Base-by-base conservation (phyloP, 2,888 invertebrate species). In the Polyommatus iphigenia region DNA sequence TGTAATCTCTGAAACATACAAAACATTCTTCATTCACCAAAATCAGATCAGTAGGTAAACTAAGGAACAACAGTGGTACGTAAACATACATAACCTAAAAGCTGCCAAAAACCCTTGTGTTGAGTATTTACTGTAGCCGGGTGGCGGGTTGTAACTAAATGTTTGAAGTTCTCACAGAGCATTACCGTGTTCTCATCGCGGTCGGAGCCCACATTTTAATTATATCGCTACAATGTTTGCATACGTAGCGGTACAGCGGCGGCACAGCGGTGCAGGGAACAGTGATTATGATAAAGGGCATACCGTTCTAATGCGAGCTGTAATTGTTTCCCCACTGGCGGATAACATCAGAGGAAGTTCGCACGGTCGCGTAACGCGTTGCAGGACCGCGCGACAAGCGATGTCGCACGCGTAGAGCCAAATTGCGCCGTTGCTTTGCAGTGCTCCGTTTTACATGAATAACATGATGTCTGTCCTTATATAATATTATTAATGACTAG, bases 291-390 rank as follows among this genome's bases (percentile, higher is more conserved):
- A 67, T 67, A 67, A 67, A 67, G 67, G 67, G 67, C 67, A 67
- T 32, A 67, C 67, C 67, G 67, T 67, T 67, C 67, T 67, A 67
- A 67, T 67, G 67, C 67, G 29, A 67, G 67, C 67, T 67, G 67
- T 67, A 67, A 67, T 67, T 67, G 67, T 67, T 67, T 67, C 67
- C 67, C 67, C 67, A 5, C 67, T 29, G 67, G 29, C 67, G 67
- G 67, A 67, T 67, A 67, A 29, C 67, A 67, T 67, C 67, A 67
- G 67, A 67, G 67, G 67, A 67, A 67, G 67, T 67, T 67, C 67
- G 67, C 67, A 67, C 67, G 67, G 67, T 67, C 67, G 29, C 24
- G 24, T 24, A 24, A 24, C 24, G 24, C 67, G 67, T 62, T 67
- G 24, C 4, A 29, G 67, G 29, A 67, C 4, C 67, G 67, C 67